Conservation (phyloP, 2,797 vertebrate genomes). For the Micrastur ruficollis region DNA sequence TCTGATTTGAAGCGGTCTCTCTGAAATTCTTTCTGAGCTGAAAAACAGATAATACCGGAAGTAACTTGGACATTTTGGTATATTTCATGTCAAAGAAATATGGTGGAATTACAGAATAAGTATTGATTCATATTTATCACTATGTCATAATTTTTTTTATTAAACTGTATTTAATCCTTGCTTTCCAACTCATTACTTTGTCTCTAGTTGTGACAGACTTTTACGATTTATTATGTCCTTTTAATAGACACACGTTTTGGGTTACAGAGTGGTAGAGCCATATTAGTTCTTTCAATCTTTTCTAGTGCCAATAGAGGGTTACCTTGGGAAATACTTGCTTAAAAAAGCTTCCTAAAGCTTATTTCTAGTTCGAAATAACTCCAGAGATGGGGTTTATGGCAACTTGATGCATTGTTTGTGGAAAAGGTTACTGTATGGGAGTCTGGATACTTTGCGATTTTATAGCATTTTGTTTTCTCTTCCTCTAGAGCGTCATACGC, state of each 20-base stretch:
- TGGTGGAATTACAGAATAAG: neutral
- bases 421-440: neutral
- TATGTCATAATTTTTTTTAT: conserved; percentile 34
- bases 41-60: neutral
- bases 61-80: neutral
- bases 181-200: conserved; percentile 13
- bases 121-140: conserved; percentile 39
- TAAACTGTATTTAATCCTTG: conserved; percentile 54
- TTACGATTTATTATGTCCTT: conserved; percentile 23
- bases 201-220: conserved; percentile 3
- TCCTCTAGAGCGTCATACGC: neutral
- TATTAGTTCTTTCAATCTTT: conserved; percentile 8
- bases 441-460: neutral
- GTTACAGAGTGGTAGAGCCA: neutral
- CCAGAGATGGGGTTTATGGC: neutral
- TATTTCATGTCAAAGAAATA: neutral
- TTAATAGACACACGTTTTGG: neutral
- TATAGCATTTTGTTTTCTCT: neutral
- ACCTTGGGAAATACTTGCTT: neutral
- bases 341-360: neutral
- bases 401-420: neutral
- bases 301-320: neutral
- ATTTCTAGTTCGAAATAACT: neutral
- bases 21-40: neutral
- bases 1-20: neutral